phyloP scores from a whole-genome alignment of 1,140 invertebrate species.

The Anthonomus grandis region DNA sequence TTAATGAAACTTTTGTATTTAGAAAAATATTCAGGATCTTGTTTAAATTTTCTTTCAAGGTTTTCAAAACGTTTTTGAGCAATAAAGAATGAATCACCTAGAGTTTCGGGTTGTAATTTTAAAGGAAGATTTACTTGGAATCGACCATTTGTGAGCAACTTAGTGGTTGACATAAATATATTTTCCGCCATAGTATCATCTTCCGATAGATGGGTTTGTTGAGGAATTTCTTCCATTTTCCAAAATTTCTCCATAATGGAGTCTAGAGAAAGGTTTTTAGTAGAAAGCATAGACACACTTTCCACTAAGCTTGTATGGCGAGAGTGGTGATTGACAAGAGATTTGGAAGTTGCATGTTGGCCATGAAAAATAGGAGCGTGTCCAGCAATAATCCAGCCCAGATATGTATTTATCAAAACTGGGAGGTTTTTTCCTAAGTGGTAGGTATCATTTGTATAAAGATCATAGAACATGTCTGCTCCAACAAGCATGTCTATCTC shows the following conservation, averaged over 20 bases:
- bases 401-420: neutral
- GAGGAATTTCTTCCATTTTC: conserved; percentile 1
- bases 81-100: neutral
- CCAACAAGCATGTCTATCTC: neutral
- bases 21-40: neutral
- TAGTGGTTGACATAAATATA: too few relatives aligned
- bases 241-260: conserved; percentile 3
- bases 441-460: neutral
- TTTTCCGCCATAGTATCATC: too few relatives aligned
- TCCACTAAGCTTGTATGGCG: too few relatives aligned
- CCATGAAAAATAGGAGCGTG: neutral
- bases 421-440: neutral
- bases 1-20: neutral
- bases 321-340: too few relatives aligned
- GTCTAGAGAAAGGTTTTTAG: neutral
- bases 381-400: neutral
- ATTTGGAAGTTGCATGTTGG: too few relatives aligned
- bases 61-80: neutral
- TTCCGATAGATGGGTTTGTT: neutral
- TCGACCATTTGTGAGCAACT: too few relatives aligned
- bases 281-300: neutral
- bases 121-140: neutral
- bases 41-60: neutral
- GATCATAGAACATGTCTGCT: neutral
- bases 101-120: neutral